Evolutionary conservation across 2,113 vertebrate species (phyloP), one percentile per base, ranked within the genome.

Genomic region (Odocoileus virginianus): DNA sequence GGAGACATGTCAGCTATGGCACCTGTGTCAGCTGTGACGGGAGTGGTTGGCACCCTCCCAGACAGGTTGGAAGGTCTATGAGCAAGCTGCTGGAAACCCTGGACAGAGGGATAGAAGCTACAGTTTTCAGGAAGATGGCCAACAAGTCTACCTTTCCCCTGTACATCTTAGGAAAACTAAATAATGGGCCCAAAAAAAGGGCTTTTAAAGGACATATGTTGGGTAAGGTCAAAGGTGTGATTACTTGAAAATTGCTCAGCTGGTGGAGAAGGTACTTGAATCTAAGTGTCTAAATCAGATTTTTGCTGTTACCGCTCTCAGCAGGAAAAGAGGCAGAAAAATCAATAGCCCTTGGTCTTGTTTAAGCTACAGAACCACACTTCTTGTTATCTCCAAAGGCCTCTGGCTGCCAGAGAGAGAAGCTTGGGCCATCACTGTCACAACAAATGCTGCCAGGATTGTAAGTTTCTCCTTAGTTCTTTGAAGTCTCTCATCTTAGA

Each of bases 171-270:
- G 36, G 85, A 91, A 96, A 97, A 93, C 91, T 89, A 87, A 97
- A 88, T 97, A 95, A 95, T 89, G 84, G 57, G 21, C n/a, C 91
- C 64, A 2, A 6, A 3, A 52, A 97, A 97, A 81, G 84, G 52
- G 2, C 89, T 97, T 92, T 96, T 52, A 82, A 96, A 87, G 76
- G 52, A 94, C 28, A 95, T 86, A 57, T 92, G 45, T 82, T 97
- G 81, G 54, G 50, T 97, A 78, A 94, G 91, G 55, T 91, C 47
- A 64, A 88, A 96, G 95, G 79, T 96, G 57, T 95, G 95, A 97
- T 97, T 95, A 94, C 83, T 97, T 98, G 67, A 97, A 96, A 97
- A 96, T 97, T 95, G 93, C 87, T 97, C 64, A 87, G n/a, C 52
- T 95, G 57, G 87, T 93, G 54, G 91, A 12, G 50, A 95, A 97